Percentiles rank a stretch among this genome's conserved stretches.
Conservation (phyloP, 2,113 vertebrate genomes). For the Pandion haliaetus region DNA sequence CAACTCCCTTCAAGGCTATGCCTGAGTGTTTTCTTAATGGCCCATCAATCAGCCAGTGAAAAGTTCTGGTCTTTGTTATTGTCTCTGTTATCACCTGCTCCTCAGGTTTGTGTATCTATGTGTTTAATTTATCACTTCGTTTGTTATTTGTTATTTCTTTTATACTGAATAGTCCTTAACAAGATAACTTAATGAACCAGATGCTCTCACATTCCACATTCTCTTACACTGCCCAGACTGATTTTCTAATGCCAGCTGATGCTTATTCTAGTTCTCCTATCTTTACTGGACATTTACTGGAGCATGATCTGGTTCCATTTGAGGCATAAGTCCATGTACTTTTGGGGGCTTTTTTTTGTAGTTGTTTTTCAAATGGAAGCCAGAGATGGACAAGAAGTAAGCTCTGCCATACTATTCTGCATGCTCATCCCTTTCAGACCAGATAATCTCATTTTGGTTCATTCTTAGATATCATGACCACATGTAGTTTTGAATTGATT, state of each 20-base stretch:
- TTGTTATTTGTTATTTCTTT: background rate
- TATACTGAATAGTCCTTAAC: background rate
- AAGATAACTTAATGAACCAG: background rate
- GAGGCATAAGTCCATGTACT: background rate
- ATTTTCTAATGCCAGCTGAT: background rate
- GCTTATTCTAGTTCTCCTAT: background rate
- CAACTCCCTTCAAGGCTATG: background rate
- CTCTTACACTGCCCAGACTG: background rate
- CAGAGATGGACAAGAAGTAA: background rate
- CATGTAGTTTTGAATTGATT: background rate
- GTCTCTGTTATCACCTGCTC: background rate
- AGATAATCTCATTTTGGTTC: background rate
- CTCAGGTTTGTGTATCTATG: background rate
- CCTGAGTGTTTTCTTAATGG: background rate
- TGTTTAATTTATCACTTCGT: background rate
- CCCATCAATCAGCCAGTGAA: background rate
- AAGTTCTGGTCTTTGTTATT: background rate
- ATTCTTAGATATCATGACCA: background rate
- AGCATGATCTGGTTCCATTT: background rate
- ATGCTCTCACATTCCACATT: background rate
- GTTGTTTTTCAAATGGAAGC: background rate
- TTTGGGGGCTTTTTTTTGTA: background rate
- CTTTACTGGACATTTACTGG: background rate
- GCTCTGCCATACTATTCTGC: background rate
- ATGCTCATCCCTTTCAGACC: background rate